Evolutionary conservation across 2,113 vertebrate species (phyloP), one percentile per base, ranked within the genome.

Genomic region (Chaetura pelagica): DNA sequence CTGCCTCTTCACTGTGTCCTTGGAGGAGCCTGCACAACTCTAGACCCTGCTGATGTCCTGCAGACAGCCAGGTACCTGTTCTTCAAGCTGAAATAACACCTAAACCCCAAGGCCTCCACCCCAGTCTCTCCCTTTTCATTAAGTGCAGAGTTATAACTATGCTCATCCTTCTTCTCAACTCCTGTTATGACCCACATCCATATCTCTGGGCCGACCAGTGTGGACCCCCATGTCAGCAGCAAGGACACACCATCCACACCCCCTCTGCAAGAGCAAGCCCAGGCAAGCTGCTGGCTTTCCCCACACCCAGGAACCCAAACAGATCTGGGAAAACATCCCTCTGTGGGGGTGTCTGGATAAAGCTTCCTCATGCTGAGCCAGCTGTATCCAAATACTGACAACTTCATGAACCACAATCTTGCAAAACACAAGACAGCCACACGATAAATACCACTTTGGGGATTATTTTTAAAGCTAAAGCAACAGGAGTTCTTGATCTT

Each of bases 61-160:
- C 87, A 90, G 32, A 42, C 63, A 24, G 22, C 35, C 44, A 35
- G n/a, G 19, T 4, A 55, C 42, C 23, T n/a, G 46, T 40, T 76
- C 73, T 48, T 52, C 32, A 40, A 42, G 74, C 42, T 72, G 46
- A 55, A 84, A 4, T 4, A 17, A 26, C 0, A 6, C 57, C 34
- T 35, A 2, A 30, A 13, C 29, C 29, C 2, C 0, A 29, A 7
- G 32, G 2, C 10, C 21, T 14, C 46, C 46, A 57, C 1, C 26
- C 1, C 69, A 52, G 15, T 15, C 17, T 49, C 14, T 34, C 30
- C 23, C 8, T 3, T 34, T 63, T 38, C 13, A 38, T 58, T 20
- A 15, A 44, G 18, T 2, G 1, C 42, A 16, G 19, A 38, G 3
- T 32, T 78, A 46, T 6, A 59, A 30, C 49, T 27, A 4, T 0